Conservation (phyloP, 2,113 vertebrate genomes). For the Cynoglossus semilaevis region DNA sequence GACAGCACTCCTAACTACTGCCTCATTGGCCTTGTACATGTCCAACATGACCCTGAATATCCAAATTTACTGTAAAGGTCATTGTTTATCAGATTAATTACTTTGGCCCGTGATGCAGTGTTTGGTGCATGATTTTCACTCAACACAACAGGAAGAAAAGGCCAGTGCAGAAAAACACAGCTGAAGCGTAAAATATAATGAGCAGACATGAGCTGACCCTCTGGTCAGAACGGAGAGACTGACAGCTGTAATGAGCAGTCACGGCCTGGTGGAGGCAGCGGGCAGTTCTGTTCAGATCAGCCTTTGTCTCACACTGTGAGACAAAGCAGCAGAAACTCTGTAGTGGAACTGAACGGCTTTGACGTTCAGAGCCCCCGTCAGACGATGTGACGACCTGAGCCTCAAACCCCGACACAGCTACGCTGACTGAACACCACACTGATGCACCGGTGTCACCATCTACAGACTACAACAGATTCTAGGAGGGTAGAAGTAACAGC, state of each 20-base stretch:
- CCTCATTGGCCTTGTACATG: too few relatives aligned
- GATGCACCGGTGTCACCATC: too few relatives aligned
- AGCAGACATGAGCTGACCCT: slow-evolving; percentile 52
- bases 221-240: slow-evolving; percentile 50
- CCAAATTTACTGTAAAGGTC: too few relatives aligned
- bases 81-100: too few relatives aligned
- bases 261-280: slow-evolving; percentile 55
- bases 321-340: slow-evolving; percentile 20
- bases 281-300: slow-evolving; percentile 52
- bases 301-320: slow-evolving; percentile 36
- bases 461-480: too few relatives aligned
- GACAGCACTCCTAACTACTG: too few relatives aligned
- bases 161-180: slow-evolving; percentile 16
- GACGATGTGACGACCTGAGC: slow-evolving; percentile 56
- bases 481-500: slow-evolving; percentile 43
- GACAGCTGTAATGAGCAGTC: slow-evolving; percentile 58
- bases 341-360: slow-evolving; percentile 21
- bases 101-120: slow-evolving; percentile 16
- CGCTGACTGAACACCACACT: slow-evolving; percentile 36
- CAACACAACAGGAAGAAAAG: slow-evolving; percentile 13
- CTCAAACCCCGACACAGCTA: slow-evolving; percentile 38
- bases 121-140: slow-evolving; percentile 27
- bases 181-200: slow-evolving; percentile 39
- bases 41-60: too few relatives aligned
- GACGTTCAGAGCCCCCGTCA: slow-evolving; percentile 29